Evolutionary conservation across 2,113 vertebrate genomes (phyloP), one percentile per base, ranked within the genome.

Genomic region (Hippocampus zosterae): DNA sequence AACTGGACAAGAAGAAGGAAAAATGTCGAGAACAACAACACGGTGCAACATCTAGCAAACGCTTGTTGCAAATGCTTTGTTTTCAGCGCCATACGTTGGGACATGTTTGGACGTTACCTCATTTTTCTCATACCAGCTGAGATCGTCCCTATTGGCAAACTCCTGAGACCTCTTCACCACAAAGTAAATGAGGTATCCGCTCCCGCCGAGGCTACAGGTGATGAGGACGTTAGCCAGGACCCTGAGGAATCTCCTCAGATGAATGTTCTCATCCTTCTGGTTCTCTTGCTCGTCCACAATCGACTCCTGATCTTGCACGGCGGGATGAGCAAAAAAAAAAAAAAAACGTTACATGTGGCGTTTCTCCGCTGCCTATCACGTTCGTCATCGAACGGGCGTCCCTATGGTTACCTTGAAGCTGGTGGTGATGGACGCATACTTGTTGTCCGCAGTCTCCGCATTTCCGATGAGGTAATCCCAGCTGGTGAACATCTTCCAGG

Each of bases 401-500:
- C 41, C 37, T 11, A 3, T 44, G 21, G 15, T 81, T 92, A 98
- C 97, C 96, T 98, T 98, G 87, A 99, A 99, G 87, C 95, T 98
- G 78, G 96, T 99, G 79, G 97, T 98, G 88, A 98, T 98, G 82
- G 97, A 98, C 66, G 93, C 96, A 3, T 93, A 98, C 56, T 98
- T 99, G 90, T 96, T 99, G 91, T 99, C 96, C 0, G 97, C 97
- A 0, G 97, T 98, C 85, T 98, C 97, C 7, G 97, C 86, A 46
- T 99, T 99, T 69, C 97, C 97, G 3, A 99, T 99, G 77, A 98
- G 93, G 82, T 98, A 99, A 86, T 99, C 97, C 97, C 97, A 98
- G 89, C 97, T 99, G 81, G 97, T 99, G 91, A 99, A 99, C 96
- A 98, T 97, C 90, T 99, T 99, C 94, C 96, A 99, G 87, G 94